phyloP scores from a whole-genome alignment of 1,140 invertebrate genomes.

The Euura lappo region DNA sequence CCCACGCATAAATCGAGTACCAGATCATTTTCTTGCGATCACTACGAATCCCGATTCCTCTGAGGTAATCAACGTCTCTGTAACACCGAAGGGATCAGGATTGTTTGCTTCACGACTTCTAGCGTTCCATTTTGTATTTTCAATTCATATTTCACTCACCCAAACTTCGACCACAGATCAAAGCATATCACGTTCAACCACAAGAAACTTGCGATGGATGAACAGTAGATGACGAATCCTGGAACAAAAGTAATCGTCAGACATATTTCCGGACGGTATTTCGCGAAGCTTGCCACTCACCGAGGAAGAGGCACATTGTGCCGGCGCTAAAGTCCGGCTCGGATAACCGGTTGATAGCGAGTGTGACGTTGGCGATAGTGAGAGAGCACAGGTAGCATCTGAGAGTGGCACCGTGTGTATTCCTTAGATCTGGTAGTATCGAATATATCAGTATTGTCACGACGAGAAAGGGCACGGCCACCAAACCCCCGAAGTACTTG shows the following conservation, averaged over 20 bases:
- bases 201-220: slow-evolving; percentile 76
- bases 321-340: not conserved
- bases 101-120: no score
- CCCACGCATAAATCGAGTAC: slow-evolving; percentile 70
- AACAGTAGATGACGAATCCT: slow-evolving; percentile 75
- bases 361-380: slow-evolving; percentile 55
- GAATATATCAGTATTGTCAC: slow-evolving; percentile 61
- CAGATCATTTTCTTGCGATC: slow-evolving; percentile 55
- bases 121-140: no score
- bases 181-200: slow-evolving; percentile 82
- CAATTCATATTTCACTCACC: no score
- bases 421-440: slow-evolving; percentile 60
- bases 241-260: no score
- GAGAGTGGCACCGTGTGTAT: slow-evolving; percentile 63
- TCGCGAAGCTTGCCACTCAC: no score
- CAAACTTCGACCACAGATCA: slow-evolving; percentile 78
- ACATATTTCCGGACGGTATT: no score
- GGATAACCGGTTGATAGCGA: slow-evolving; percentile 53
- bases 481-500: slow-evolving; percentile 46
- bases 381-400: slow-evolving; percentile 59
- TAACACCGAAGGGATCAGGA: no score
- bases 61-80: not conserved
- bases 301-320: not conserved
- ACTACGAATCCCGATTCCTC: not conserved
- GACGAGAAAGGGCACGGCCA: slow-evolving; percentile 62